Evolutionary conservation across 2,113 vertebrate genomes (phyloP).

Genomic region (Gambusia holbrooki): DNA sequence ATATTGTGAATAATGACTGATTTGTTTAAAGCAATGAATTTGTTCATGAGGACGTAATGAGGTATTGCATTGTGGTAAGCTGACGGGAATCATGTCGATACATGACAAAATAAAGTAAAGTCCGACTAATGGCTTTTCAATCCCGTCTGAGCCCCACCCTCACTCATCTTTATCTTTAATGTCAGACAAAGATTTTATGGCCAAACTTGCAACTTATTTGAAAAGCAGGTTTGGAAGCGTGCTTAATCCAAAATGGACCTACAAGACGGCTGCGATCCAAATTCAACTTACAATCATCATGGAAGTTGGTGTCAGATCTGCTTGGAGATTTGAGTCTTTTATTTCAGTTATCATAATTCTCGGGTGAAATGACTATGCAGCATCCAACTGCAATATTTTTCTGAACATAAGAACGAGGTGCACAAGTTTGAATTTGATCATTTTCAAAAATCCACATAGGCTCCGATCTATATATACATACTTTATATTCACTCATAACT

Average conservation of each 20-base stretch:
- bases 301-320: not conserved
- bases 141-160: slow-evolving; percentile 38
- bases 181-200: slow-evolving; percentile 62
- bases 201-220: slow-evolving; percentile 32
- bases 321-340: not conserved
- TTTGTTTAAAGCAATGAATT: slow-evolving; percentile 83
- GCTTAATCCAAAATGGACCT: not conserved
- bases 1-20: slow-evolving; percentile 83
- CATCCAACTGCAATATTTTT: too few relatives aligned
- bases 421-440: too few relatives aligned
- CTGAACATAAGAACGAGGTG: too few relatives aligned
- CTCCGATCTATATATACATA: too few relatives aligned
- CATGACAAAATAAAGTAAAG: slow-evolving; percentile 79
- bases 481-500: too few relatives aligned
- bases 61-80: slow-evolving; percentile 82
- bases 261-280: too few relatives aligned
- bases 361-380: too few relatives aligned
- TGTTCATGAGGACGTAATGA: slow-evolving; percentile 83
- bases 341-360: not conserved
- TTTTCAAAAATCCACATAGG: too few relatives aligned
- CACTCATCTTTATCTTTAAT: slow-evolving; percentile 62
- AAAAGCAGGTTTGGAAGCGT: not conserved
- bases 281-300: not conserved
- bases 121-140: slow-evolving; percentile 78
- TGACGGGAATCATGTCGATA: slow-evolving; percentile 80